Evolutionary conservation across 2,797 vertebrate genomes (phyloP).

Genomic region (Anomalospiza imberbis): DNA sequence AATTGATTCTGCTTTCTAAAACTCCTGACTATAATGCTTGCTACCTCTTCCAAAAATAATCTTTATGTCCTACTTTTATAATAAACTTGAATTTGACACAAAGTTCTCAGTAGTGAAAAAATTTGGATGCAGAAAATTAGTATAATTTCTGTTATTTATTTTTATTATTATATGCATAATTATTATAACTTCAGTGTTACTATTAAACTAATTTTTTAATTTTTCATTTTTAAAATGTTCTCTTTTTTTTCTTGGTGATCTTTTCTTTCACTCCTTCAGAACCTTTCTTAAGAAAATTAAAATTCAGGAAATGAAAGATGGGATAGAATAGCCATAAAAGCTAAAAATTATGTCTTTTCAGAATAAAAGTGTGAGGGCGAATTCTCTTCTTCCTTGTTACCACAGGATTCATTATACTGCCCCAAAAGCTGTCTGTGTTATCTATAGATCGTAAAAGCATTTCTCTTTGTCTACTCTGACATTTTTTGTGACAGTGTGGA

Average conservation of each 20-base stretch:
- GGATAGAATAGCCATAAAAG: background rate
- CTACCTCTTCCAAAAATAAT: background rate
- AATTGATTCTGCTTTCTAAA: background rate
- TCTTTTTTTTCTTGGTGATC: background rate
- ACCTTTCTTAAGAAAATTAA: background rate
- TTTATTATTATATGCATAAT: background rate
- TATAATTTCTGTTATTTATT: background rate
- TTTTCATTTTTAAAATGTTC: background rate
- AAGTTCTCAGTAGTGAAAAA: background rate
- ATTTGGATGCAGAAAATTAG: background rate
- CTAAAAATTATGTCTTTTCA: background rate
- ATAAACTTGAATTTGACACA: background rate
- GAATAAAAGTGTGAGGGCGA: background rate
- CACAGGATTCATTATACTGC: background rate
- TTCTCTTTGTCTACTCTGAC: background rate
- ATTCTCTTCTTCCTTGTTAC: background rate
- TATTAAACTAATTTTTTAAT: background rate
- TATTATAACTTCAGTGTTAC: background rate
- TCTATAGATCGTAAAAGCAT: background rate
- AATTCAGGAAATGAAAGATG: background rate
- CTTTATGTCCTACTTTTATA: background rate
- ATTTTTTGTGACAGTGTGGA: background rate
- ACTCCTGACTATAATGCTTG: background rate
- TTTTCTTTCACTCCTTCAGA: background rate
- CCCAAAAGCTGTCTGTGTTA: background rate